phyloP scores from a whole-genome alignment of 2,797 vertebrate genomes.

The Amniataba percoides region DNA sequence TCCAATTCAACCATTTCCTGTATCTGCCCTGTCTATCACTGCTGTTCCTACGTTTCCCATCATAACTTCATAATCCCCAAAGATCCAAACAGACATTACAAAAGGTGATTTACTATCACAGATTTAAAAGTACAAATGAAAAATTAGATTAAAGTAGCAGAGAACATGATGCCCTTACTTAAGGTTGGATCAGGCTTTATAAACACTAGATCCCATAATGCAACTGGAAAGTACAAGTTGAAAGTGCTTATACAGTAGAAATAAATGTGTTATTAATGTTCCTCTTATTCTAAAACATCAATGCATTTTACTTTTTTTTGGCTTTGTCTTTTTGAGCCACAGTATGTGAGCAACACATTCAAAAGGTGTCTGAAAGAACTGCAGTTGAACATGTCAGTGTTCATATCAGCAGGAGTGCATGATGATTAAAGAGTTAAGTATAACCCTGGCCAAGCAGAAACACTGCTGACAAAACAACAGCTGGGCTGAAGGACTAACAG shows the following conservation, averaged over 20 bases:
- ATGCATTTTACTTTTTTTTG: not conserved
- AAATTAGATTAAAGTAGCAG: no score
- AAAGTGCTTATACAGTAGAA: not conserved
- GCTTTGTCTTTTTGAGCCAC: not conserved
- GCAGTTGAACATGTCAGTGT: not conserved
- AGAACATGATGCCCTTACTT: no score
- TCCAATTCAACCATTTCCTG: not conserved
- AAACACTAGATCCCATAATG: not conserved
- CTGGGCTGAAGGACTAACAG: conserved; percentile 10
- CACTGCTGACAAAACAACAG: conserved; percentile 29
- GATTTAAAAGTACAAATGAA: not conserved
- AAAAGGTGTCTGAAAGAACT: not conserved
- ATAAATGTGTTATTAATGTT: not conserved
- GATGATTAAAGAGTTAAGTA: conserved; percentile 23
- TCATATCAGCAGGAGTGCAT: not conserved
- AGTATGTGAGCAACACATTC: not conserved
- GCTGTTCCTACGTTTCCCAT: not conserved
- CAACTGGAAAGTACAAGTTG: not conserved
- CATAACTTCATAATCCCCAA: not conserved
- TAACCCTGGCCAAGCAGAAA: conserved; percentile 4
- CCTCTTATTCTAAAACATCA: not conserved
- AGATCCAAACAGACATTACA: not conserved
- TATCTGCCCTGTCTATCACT: not conserved
- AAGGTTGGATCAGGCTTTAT: not conserved
- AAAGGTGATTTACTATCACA: not conserved